These are phyloP conservation scores for Cephalotes varians DNA, from an alignment of 2,888 invertebrate species.

Conservation along the genomic window DNA sequence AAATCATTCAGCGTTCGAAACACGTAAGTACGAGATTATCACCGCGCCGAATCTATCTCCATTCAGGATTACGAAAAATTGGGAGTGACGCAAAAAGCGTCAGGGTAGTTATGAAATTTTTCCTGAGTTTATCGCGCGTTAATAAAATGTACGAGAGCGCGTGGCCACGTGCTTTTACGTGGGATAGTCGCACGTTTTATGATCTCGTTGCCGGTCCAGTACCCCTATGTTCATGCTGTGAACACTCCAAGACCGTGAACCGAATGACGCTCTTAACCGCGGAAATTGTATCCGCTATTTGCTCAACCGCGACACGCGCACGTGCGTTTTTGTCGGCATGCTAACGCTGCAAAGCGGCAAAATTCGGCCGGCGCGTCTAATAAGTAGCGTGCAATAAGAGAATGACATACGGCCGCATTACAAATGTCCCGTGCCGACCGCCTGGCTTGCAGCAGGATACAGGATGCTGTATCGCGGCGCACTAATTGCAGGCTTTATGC, in stretches of 20 bases:
- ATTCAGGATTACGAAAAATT: not conserved
- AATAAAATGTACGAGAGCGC: slow-evolving; percentile 35
- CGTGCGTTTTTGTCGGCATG: not conserved
- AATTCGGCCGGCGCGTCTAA: slow-evolving; percentile 62
- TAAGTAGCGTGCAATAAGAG: slow-evolving; percentile 68
- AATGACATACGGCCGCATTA: slow-evolving; percentile 58
- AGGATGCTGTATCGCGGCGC: slow-evolving; percentile 16
- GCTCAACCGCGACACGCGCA: not conserved
- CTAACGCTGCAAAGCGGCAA: slow-evolving; percentile 58
- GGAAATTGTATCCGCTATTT: slow-evolving; percentile 61
- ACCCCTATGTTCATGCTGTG: slow-evolving; percentile 19
- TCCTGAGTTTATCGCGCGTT: slow-evolving; percentile 16
- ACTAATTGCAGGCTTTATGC: slow-evolving; percentile 65
- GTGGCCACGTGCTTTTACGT: slow-evolving; percentile 44
- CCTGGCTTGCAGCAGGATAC: slow-evolving; percentile 29
- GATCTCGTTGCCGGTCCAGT: slow-evolving; percentile 34
- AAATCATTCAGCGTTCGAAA: not conserved
- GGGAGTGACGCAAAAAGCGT: not conserved
- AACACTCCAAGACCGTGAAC: slow-evolving; percentile 47
- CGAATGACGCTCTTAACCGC: slow-evolving; percentile 55
- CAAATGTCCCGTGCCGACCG: slow-evolving; percentile 33
- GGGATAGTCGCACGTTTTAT: slow-evolving; percentile 38
- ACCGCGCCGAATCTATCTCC: not conserved
- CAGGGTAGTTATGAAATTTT: slow-evolving; percentile 22
- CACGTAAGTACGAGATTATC: not conserved